Percentiles rank a stretch among this genome's conserved stretches.
phyloP scores from a whole-genome alignment of 2,113 vertebrate genomes.

The human region GRCh38 chr15:64048501-64049000 shows the following conservation, averaged over 20 bases:
- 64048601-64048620: not conserved
- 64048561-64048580: not conserved
- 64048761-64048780: not conserved
- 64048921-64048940: not conserved
- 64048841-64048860: not conserved
- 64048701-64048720: not conserved
- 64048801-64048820: not conserved
- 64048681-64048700: not conserved
- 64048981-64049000: not conserved
- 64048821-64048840: not conserved
- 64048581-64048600: not conserved
- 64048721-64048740: not conserved
- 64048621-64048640: not conserved
- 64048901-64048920: not conserved
- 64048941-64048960: not conserved
- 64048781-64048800: not conserved
- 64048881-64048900: not conserved
- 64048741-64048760: not conserved
- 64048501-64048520: not conserved
- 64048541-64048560: not conserved
- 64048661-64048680: not conserved
- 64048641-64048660: not conserved
- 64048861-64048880: not conserved
- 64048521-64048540: not conserved
- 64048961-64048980: not conserved